A percentile compares a stretch with the other conserved stretches of the same genome.
These are phyloP conservation scores for Clupea harengus DNA, from an alignment of 2,113 vertebrate species.

Conservation along the genomic window DNA sequence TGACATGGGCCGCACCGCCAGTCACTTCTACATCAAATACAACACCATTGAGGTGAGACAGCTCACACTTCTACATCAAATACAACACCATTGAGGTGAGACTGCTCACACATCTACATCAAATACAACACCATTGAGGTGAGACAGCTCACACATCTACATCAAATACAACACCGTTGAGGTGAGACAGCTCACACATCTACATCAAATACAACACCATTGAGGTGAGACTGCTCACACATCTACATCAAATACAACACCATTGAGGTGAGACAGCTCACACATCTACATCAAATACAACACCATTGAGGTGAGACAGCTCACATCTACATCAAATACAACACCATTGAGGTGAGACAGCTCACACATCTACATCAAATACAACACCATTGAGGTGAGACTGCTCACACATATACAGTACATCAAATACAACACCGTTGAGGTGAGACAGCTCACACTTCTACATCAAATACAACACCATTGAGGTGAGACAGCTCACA, in stretches of 20 bases:
- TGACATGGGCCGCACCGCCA: conserved; percentile 92
- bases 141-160: conserved; percentile 89
- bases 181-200: conserved; percentile 83
- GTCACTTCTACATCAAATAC: conserved; percentile 97
- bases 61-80: conserved; percentile 92
- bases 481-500: conserved; percentile 83
- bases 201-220: background rate
- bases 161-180: conserved; percentile 97
- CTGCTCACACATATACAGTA: too few species aligned
- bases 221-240: conserved; percentile 64
- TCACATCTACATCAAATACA: conserved; percentile 35
- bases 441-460: too few species aligned
- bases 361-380: conserved; percentile 92
- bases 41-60: conserved; percentile 96
- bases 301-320: conserved; percentile 42
- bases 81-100: conserved; percentile 98
- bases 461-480: too few species aligned
- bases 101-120: conserved; percentile 92
- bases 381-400: conserved; percentile 73
- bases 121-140: conserved; percentile 98
- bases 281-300: conserved; percentile 56
- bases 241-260: background rate
- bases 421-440: too few species aligned
- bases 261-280: conserved; percentile 40
- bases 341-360: conserved; percentile 63